Evolutionary conservation across 2,888 invertebrate species (phyloP).

Genomic region (Polyploca ridens): DNA sequence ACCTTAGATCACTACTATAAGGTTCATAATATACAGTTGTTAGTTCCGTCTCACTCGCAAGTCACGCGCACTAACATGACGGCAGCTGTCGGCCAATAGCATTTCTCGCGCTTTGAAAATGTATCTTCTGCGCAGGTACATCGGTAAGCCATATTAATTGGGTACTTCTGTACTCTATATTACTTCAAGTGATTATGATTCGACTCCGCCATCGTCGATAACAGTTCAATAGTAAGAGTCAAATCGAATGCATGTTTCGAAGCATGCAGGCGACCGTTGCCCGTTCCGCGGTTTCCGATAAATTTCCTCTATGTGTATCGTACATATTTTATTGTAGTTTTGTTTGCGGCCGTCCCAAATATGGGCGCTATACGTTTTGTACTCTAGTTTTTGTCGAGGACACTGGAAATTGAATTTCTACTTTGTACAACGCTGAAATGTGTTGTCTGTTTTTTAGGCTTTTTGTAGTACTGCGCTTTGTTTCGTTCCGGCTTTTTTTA

Average conservation of each 20-base stretch:
- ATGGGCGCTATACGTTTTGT: constrained; percentile 44
- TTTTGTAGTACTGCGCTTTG: constrained; percentile 16
- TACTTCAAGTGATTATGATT: not conserved
- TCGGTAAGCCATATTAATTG: no score
- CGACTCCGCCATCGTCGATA: not conserved
- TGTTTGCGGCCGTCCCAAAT: constrained; percentile 58
- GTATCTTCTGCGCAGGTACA: no score
- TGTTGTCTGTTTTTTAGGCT: constrained; percentile 30
- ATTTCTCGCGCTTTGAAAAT: no score
- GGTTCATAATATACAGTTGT: no score
- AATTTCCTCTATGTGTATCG: constrained; percentile 53
- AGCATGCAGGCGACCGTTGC: constrained; percentile 49
- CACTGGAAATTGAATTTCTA: constrained; percentile 60
- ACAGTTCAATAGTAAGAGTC: constrained; percentile 42
- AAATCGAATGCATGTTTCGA: constrained; percentile 53
- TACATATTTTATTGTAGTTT: constrained; percentile 65
- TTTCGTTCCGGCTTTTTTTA: constrained; percentile 9
- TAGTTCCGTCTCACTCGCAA: no score
- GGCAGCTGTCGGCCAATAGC: no score
- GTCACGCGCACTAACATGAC: no score
- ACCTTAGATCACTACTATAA: no score
- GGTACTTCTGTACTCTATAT: no score
- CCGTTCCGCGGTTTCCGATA: constrained; percentile 63
- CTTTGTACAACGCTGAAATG: constrained; percentile 39
- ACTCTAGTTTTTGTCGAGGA: constrained; percentile 49